Evolutionary conservation across 2,797 vertebrate genomes (phyloP).

Genomic region (Macropus fuliginosus): DNA sequence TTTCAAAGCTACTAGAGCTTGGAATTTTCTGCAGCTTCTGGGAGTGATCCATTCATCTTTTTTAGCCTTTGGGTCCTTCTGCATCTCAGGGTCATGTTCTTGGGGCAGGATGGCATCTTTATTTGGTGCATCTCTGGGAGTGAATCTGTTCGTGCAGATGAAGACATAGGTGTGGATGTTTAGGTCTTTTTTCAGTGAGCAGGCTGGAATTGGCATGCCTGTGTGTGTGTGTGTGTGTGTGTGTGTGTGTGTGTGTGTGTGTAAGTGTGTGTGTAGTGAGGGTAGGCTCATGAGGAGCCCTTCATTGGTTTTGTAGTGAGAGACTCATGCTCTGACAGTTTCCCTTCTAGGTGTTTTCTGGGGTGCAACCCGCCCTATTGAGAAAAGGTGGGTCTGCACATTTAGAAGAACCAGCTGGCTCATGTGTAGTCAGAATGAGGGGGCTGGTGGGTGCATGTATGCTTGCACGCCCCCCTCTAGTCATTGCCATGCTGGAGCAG

Average conservation of each 20-base stretch:
- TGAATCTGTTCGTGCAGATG: slow-evolving; percentile 14
- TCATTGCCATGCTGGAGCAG: neutral
- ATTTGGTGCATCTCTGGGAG: neutral
- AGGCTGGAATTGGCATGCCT: slow-evolving; percentile 12
- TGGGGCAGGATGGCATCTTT: neutral
- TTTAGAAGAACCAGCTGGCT: neutral
- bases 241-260: slow-evolving; percentile 3
- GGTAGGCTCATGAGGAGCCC: neutral
- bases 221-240: neutral
- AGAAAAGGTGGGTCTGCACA: neutral
- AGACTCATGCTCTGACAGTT: neutral
- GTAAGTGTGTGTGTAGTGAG: neutral
- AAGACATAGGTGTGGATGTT: neutral
- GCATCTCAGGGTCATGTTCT: neutral
- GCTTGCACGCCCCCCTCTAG: neutral
- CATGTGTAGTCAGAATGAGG: neutral
- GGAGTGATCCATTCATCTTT: neutral
- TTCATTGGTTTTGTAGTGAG: neutral
- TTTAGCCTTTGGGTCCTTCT: neutral
- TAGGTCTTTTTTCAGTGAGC: slow-evolving; percentile 42
- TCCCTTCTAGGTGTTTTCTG: neutral
- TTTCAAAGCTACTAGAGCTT: neutral
- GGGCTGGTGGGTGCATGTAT: neutral
- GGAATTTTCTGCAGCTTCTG: neutral
- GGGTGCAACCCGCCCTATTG: neutral